A percentile compares a stretch with the other conserved stretches of the same genome.
phyloP scores from a whole-genome alignment of 37 sponge, comb jelly and placozoan genomes.

The Mnemiopsis leidyi region DNA sequence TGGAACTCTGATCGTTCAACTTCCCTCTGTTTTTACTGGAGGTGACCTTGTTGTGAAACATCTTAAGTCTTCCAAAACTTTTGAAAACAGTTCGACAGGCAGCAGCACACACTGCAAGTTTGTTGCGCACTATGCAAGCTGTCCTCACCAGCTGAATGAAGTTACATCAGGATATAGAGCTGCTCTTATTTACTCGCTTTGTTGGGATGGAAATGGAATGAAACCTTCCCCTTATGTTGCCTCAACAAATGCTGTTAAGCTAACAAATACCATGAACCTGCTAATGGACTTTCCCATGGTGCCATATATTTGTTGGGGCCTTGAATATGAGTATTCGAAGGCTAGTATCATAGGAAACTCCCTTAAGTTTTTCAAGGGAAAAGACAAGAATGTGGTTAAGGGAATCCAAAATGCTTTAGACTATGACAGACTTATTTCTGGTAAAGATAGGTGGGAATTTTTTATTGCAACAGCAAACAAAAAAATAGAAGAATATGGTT shows the following conservation, averaged over 20 bases:
- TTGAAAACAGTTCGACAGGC: neutral
- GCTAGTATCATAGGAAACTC: neutral
- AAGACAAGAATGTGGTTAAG: neutral
- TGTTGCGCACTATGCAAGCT: constrained; percentile 6
- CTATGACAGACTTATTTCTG: neutral
- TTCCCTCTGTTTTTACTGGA: neutral
- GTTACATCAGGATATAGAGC: neutral
- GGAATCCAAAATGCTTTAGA: constrained; percentile 3
- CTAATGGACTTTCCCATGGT: neutral
- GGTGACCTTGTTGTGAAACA: constrained; percentile 2
- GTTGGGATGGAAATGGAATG: constrained; percentile 6
- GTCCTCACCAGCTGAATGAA: constrained; percentile 5
- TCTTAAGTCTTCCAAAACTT: neutral
- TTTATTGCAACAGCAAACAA: constrained; percentile 14
- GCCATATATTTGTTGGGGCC: neutral
- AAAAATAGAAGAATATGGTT: neutral
- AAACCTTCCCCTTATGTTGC: neutral
- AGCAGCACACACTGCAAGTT: constrained; percentile 24
- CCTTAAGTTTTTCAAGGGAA: neutral
- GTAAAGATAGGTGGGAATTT: neutral
- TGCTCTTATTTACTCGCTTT: neutral
- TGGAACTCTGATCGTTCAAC: neutral
- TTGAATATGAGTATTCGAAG: neutral
- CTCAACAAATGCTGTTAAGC: neutral
- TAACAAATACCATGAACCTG: neutral